Conservation (phyloP, 2,797 vertebrate species). For the Parotocinclus haroldoi region DNA sequence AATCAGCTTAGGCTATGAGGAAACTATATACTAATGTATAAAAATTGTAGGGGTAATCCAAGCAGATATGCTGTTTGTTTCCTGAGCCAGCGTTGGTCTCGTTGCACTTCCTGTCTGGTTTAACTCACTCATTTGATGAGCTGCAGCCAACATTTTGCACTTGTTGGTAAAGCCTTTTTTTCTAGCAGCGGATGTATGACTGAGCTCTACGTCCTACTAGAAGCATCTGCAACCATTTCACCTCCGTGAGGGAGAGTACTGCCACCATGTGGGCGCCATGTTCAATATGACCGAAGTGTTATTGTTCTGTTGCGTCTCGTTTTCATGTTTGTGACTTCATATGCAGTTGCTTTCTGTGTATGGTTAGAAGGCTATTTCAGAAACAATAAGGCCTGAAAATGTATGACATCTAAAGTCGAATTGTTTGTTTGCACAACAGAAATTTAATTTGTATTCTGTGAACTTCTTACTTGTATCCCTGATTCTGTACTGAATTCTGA, state of each 20-base stretch:
- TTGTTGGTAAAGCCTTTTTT: conserved; percentile 54
- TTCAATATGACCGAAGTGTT: conserved; percentile 3
- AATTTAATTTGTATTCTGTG: too few relatives aligned
- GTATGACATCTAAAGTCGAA: too few relatives aligned
- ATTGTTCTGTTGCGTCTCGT: not conserved
- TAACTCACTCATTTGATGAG: conserved; percentile 50
- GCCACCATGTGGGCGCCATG: conserved; percentile 20
- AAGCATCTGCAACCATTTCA: conserved; percentile 51
- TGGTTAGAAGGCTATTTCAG: too few relatives aligned
- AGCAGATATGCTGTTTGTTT: conserved; percentile 18
- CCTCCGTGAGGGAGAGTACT: conserved; percentile 69
- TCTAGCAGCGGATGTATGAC: conserved; percentile 37
- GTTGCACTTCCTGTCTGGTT: conserved; percentile 61
- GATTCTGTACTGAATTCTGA: too few relatives aligned
- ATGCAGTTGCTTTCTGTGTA: too few relatives aligned
- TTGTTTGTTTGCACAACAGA: too few relatives aligned
- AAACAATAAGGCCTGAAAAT: too few relatives aligned
- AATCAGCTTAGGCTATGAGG: conserved; percentile 40
- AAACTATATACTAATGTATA: conserved; percentile 3
- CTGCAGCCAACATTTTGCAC: conserved; percentile 58
- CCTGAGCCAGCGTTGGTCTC: conserved; percentile 46
- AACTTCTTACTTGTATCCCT: too few relatives aligned
- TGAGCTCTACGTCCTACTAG: conserved; percentile 49
- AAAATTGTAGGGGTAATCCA: conserved; percentile 17
- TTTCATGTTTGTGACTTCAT: conserved; percentile 9